Percentiles rank a stretch among this genome's conserved stretches.
phyloP scores from a whole-genome alignment of 2,797 vertebrate species.

The Chloroceryle inda region DNA sequence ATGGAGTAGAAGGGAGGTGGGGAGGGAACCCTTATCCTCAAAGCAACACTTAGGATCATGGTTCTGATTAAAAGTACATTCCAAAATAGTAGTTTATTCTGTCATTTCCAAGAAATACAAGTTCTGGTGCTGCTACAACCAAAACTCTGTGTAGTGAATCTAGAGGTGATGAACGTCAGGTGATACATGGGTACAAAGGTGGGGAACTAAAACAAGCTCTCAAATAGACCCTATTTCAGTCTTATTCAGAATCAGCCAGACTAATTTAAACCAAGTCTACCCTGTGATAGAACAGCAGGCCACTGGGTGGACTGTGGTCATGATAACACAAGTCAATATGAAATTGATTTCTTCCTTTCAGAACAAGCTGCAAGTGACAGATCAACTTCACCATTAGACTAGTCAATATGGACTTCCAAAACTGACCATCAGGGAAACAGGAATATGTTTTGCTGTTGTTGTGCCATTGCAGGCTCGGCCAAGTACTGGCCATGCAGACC shows the following conservation, averaged over 20 bases:
- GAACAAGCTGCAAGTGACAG: conserved; percentile 9
- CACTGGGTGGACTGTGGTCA: background rate
- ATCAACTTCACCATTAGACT: conserved; percentile 5
- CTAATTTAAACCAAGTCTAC: background rate
- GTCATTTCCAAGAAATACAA: background rate
- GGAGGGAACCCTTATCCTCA: background rate
- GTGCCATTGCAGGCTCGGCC: background rate
- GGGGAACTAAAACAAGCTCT: background rate
- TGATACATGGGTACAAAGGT: accelerated
- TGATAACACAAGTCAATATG: conserved; percentile 36
- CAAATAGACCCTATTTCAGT: background rate
- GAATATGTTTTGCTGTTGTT: background rate
- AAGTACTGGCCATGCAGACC: background rate
- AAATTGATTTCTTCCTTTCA: conserved; percentile 44
- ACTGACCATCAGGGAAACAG: background rate
- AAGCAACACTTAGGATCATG: background rate
- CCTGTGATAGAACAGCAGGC: accelerated
- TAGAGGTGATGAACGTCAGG: background rate
- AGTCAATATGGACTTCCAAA: background rate
- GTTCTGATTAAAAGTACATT: background rate
- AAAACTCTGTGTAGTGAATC: background rate
- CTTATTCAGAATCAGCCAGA: background rate
- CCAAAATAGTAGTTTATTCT: background rate
- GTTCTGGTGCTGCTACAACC: background rate
- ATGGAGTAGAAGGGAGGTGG: no score